Evolutionary conservation across 2,113 vertebrate genomes (phyloP).

Genomic region (Oxyruncus cristatus): DNA sequence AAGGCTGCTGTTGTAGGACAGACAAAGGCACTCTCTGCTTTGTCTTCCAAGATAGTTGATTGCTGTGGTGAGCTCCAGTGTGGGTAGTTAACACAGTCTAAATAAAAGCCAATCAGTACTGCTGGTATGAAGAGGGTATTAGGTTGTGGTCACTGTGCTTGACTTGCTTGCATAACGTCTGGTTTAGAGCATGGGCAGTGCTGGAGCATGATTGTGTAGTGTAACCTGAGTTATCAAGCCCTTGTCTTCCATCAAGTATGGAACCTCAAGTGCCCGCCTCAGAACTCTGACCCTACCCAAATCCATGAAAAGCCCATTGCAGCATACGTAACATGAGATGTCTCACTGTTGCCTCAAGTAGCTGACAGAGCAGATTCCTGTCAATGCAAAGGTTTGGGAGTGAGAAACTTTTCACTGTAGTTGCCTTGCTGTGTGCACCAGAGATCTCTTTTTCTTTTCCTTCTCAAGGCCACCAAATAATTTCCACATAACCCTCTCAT

Average conservation of each 20-base stretch:
- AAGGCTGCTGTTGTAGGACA: not conserved
- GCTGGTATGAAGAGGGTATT: not conserved
- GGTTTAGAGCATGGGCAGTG: not conserved
- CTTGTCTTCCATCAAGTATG: not conserved
- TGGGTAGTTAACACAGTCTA: not conserved
- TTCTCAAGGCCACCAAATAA: not conserved
- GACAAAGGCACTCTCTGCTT: not conserved
- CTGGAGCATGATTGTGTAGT: not conserved
- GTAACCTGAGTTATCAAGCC: not conserved
- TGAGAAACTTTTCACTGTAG: not conserved
- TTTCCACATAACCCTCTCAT: not conserved
- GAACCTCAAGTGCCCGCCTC: not conserved
- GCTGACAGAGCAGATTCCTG: not conserved
- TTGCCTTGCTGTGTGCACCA: not conserved
- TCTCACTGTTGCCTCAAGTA: not conserved
- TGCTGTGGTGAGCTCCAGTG: not conserved
- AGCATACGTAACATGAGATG: no score
- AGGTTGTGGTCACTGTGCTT: not conserved
- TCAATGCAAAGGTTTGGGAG: not conserved
- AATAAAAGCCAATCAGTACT: not conserved
- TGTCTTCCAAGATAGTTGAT: not conserved
- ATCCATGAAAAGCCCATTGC: not conserved
- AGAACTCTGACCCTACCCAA: not conserved
- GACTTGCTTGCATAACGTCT: not conserved
- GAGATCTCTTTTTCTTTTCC: not conserved